Evolutionary conservation across 2,888 invertebrate species (phyloP).

Genomic region (Tineola bisselliella): DNA sequence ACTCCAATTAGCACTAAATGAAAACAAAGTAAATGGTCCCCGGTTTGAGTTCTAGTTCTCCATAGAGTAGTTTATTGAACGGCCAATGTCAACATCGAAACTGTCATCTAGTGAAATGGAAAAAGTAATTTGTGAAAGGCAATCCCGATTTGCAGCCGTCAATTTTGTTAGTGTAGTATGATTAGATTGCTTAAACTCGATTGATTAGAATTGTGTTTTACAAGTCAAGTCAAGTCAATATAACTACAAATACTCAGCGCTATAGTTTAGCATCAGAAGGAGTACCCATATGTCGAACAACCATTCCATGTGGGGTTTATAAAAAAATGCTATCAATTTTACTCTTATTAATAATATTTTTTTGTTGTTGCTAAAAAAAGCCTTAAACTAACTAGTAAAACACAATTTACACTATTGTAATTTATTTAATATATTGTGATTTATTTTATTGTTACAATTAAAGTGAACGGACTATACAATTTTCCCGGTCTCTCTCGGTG

Average conservation of each 20-base stretch:
- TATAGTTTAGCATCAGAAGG: no score
- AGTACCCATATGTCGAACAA: no score
- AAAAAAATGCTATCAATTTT: no score
- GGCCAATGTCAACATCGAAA: background rate
- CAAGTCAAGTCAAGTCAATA: no score
- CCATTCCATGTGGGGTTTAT: no score
- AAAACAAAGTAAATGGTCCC: background rate
- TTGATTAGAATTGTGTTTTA: no score
- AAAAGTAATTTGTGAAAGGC: slow-evolving; percentile 11
- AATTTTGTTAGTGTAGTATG: slow-evolving; percentile 4
- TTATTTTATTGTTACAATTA: no score
- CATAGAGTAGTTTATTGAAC: slow-evolving; percentile 2
- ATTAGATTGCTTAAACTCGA: background rate
- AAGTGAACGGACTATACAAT: background rate
- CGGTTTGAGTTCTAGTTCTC: background rate
- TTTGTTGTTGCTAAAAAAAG: no score
- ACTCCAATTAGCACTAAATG: background rate
- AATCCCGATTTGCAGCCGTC: slow-evolving; percentile 10
- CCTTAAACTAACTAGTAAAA: no score
- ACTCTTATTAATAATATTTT: no score
- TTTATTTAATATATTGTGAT: background rate
- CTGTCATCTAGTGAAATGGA: slow-evolving; percentile 7
- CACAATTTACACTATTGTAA: no score
- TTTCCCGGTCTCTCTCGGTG: background rate
- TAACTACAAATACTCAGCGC: no score